A percentile compares a stretch with the other conserved stretches of the same genome.
phyloP scores from a whole-genome alignment of 2,888 invertebrate species.

The Himalopsyche kuldschensis region DNA sequence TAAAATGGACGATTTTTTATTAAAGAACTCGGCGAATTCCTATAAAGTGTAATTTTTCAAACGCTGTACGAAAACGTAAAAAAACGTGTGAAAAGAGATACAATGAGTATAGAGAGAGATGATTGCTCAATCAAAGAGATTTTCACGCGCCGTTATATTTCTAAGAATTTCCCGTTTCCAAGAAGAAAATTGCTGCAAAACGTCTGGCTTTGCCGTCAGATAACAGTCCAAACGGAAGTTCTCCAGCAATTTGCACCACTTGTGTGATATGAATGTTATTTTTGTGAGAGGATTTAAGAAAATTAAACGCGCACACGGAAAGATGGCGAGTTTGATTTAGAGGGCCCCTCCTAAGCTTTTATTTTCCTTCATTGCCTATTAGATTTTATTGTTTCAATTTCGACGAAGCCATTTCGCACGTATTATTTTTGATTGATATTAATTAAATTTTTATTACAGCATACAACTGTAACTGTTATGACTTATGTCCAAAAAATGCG shows the following conservation, averaged over 20 bases:
- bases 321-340: background rate
- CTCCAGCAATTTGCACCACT: background rate
- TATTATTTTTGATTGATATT: background rate
- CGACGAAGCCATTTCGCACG: background rate
- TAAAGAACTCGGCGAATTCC: background rate
- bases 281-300: background rate
- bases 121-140: constrained; percentile 8
- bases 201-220: background rate
- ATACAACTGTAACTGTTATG: background rate
- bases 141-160: background rate
- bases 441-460: background rate
- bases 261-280: background rate
- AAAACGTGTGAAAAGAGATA: background rate
- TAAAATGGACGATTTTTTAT: background rate
- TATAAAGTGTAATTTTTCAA: background rate
- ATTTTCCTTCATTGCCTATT: background rate
- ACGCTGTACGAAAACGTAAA: background rate
- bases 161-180: background rate
- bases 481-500: background rate
- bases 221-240: background rate
- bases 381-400: background rate
- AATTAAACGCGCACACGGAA: background rate
- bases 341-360: background rate
- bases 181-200: background rate
- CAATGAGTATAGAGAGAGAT: background rate